phyloP scores from a whole-genome alignment of 2,797 vertebrate species.

The Pipistrellus pygmaeus region DNA sequence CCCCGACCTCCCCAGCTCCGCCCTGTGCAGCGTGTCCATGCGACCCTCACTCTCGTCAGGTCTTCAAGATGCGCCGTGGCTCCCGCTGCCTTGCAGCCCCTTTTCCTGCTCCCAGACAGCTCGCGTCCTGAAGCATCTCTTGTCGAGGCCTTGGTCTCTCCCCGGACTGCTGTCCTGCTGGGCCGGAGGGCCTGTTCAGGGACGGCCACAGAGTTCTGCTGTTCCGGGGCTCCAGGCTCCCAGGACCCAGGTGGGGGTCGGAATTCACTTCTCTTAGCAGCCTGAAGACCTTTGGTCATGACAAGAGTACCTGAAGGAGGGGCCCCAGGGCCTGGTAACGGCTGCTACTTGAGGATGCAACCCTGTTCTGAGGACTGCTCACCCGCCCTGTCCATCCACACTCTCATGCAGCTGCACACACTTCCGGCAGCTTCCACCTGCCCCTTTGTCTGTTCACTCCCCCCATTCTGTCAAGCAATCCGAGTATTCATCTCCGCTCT shows the following conservation, averaged over 20 bases:
- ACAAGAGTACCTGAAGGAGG: background rate
- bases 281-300: background rate
- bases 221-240: background rate
- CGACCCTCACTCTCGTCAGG: background rate
- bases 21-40: background rate
- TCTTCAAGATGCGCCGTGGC: background rate
- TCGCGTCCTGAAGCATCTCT: background rate
- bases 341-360: background rate
- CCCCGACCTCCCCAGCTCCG: background rate
- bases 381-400: background rate
- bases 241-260: background rate
- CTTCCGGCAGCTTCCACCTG: background rate
- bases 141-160: background rate
- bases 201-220: background rate
- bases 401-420: background rate
- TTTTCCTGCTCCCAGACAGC: background rate
- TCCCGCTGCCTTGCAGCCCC: background rate
- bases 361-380: background rate
- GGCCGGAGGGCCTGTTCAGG: background rate
- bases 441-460: background rate
- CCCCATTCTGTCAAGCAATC: background rate
- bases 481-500: fast-evolving
- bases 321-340: background rate
- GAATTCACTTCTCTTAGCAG: background rate
- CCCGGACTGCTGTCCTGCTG: background rate